A percentile compares a stretch with the other conserved stretches of the same genome.
Evolutionary conservation across 2,888 invertebrate species (phyloP).

Genomic region (Calameuta filiformis): DNA sequence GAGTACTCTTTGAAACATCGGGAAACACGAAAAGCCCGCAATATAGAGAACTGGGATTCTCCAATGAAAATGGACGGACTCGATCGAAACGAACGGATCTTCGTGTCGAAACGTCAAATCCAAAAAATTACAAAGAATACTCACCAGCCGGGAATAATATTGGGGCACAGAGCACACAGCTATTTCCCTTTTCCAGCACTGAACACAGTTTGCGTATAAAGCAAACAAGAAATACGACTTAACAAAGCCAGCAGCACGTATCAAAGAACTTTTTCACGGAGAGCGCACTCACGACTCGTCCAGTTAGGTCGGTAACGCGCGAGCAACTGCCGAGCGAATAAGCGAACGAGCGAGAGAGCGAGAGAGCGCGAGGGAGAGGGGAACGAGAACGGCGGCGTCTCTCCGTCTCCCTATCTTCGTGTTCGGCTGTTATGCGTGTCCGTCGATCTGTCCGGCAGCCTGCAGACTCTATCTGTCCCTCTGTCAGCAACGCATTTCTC

Average conservation of each 20-base stretch:
- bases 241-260: background rate
- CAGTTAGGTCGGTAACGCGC: conserved; percentile 61
- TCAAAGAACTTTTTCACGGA: conserved; percentile 27
- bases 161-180: too few species aligned
- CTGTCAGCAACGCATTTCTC: conserved; percentile 30
- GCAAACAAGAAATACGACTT: too few species aligned
- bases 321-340: conserved; percentile 51
- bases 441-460: conserved; percentile 29
- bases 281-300: conserved; percentile 55
- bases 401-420: background rate
- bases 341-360: conserved; percentile 16
- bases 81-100: too few species aligned
- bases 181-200: too few species aligned
- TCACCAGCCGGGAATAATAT: too few species aligned
- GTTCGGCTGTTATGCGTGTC: conserved; percentile 17
- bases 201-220: too few species aligned
- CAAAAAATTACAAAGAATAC: too few species aligned
- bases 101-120: too few species aligned
- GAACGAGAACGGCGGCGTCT: conserved; percentile 10
- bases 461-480: conserved; percentile 32
- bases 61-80: too few species aligned
- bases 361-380: conserved; percentile 3
- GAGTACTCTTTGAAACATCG: too few species aligned
- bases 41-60: too few species aligned
- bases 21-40: too few species aligned